Base-by-base conservation (phyloP, 92 coral and sea anemone genomes). In the Scolanthus callimorphus region DNA sequence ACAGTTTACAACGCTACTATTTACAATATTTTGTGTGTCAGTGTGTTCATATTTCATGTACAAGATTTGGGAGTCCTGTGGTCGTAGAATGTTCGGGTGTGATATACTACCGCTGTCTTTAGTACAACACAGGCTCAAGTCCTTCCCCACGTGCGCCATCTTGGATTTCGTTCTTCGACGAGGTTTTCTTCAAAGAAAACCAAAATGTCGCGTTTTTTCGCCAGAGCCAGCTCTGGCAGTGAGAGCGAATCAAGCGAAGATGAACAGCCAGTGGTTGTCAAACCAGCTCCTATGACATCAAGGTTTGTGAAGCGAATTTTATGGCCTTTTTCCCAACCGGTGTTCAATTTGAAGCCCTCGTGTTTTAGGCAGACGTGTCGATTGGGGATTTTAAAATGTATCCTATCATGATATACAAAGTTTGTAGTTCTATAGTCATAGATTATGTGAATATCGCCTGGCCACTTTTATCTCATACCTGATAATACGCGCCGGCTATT, bases 221-320 rank as follows among this genome's bases (percentile, higher is more conserved):
- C 96, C 51, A 79, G 91, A 44, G 96, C 94, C 67, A 80, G 94
- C 76, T 88, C 98, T 25, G 98, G 79, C 4, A 89, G 96, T 39
- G 98, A 92, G 46, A 81, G 82, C 29, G 84, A 79, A 39, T 67
- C 79, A 31, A 81, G 88, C 31, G 98, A 80, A 51, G 94, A 84
- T 62, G 96, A 74, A 41, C 96, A 82, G 60, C 81, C 96, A 65
- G 79, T 77, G 52, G 85, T 62, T 55, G 67, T 68, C 20, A 82
- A 90, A 61, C 86, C 85, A 43, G 78, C 89, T 20, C 74, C 94
- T 10, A 65, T 84, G 17, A 58, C 91, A 9, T 74, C 98, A 11
- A 89, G 95, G 98, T 92, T 46, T 46, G 52, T 46, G 8, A 46
- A 9, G 23, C 6, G 23, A 4, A 4, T 46, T 46, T 46, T 46